These are phyloP conservation scores for Tethya wilhelma DNA, from an alignment of 37 sponge, comb jelly and placozoan species.

Conservation along the genomic window DNA sequence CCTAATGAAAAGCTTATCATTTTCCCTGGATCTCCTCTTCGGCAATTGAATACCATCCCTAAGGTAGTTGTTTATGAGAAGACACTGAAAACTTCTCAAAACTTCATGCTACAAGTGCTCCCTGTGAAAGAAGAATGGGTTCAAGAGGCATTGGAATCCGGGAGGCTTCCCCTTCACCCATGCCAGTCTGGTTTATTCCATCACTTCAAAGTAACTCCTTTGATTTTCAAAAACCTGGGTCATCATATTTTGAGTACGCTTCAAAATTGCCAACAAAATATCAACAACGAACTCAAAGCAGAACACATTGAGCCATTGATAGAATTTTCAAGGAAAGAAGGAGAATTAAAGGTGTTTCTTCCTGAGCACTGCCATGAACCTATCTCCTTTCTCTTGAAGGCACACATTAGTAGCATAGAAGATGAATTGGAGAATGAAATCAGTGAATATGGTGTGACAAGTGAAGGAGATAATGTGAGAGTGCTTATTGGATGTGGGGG, in stretches of 20 bases:
- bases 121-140: conserved; percentile 70
- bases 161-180: conserved; percentile 28
- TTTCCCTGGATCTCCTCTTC: conserved; percentile 57
- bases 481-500: conserved; percentile 55
- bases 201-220: conserved; percentile 20
- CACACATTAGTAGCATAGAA: neutral
- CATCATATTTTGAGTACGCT: conserved; percentile 4
- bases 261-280: neutral
- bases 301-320: neutral
- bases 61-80: conserved; percentile 58
- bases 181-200: neutral
- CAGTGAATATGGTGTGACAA: conserved; percentile 38
- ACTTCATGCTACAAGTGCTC: conserved; percentile 49
- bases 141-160: conserved; percentile 42
- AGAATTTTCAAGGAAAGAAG: neutral
- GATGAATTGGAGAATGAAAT: neutral
- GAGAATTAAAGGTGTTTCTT: conserved; percentile 2
- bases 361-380: neutral
- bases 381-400: neutral
- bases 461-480: conserved; percentile 29
- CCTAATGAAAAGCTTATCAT: conserved; percentile 24
- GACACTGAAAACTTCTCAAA: conserved; percentile 60
- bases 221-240: conserved; percentile 7
- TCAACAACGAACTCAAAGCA: neutral
- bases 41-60: conserved; percentile 19